A percentile compares a stretch with the other conserved stretches of the same genome.
These are phyloP conservation scores for Druon quercuslanigerum DNA, from an alignment of 1,140 invertebrate genomes.

Conservation along the genomic window DNA sequence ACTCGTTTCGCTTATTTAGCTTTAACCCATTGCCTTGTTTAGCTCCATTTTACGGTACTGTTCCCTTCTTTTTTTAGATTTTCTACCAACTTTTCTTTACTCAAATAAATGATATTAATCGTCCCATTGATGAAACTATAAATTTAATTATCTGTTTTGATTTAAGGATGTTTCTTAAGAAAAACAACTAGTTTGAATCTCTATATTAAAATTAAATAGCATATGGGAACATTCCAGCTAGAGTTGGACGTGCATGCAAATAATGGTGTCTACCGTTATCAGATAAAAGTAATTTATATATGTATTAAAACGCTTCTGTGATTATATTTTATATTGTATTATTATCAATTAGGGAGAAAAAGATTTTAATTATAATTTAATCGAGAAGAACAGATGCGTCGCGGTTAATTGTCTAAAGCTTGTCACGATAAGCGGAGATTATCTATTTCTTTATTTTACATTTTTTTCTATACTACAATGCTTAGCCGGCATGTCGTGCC, in stretches of 20 bases:
- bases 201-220: not conserved
- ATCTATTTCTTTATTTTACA: not conserved
- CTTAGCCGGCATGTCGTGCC: slow-evolving; percentile 44
- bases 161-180: slow-evolving; percentile 6
- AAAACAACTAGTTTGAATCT: slow-evolving; percentile 14
- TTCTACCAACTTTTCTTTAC: not conserved
- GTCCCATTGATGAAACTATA: slow-evolving; percentile 2
- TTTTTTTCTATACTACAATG: slow-evolving; percentile 47
- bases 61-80: no score
- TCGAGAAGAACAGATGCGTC: not conserved
- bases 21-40: no score
- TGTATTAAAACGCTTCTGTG: not conserved
- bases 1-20: no score
- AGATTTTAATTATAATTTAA: no score
- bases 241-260: slow-evolving; percentile 23
- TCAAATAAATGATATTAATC: slow-evolving; percentile 10
- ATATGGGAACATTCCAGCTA: slow-evolving; percentile 8
- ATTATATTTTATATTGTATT: not conserved
- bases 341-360: no score
- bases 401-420: slow-evolving; percentile 6
- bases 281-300: not conserved
- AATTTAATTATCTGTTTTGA: not conserved
- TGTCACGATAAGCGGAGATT: slow-evolving; percentile 49
- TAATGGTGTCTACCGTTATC: slow-evolving; percentile 21
- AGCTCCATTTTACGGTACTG: no score